Percentiles rank a stretch among this genome's conserved stretches.
Conservation (phyloP, 2,888 invertebrate genomes). For the Strigamia crassipes region DNA sequence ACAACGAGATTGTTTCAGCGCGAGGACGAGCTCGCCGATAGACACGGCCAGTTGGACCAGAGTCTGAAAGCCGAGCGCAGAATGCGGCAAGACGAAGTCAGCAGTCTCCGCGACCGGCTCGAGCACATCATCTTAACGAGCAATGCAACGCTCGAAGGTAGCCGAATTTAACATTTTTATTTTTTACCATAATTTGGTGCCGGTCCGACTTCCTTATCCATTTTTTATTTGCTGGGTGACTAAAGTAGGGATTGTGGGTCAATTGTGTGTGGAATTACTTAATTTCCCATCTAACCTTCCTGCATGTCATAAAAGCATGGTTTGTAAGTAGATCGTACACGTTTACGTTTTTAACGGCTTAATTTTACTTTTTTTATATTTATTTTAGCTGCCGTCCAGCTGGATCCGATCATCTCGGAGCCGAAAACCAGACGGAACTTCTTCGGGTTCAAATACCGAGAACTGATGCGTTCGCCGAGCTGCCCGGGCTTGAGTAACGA, state of each 20-base stretch:
- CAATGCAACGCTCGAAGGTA: slow-evolving; percentile 34
- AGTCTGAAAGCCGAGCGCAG: slow-evolving; percentile 54
- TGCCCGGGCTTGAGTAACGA: slow-evolving; percentile 43
- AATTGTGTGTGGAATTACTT: neutral
- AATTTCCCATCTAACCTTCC: neutral
- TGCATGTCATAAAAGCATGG: neutral
- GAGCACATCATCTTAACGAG: slow-evolving; percentile 56
- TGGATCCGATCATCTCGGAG: slow-evolving; percentile 17
- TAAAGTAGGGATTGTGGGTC: neutral
- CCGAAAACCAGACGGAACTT: slow-evolving; percentile 24
- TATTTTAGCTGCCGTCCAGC: neutral
- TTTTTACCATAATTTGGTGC: no score
- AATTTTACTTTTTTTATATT: no score
- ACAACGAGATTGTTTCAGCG: slow-evolving; percentile 66
- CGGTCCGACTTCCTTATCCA: neutral
- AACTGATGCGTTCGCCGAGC: slow-evolving; percentile 45
- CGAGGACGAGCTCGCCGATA: slow-evolving; percentile 63
- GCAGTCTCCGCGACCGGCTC: slow-evolving; percentile 63
- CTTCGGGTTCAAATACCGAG: neutral
- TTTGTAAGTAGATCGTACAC: neutral
- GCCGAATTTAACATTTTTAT: neutral
- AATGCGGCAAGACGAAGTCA: slow-evolving; percentile 53
- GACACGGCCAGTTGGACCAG: slow-evolving; percentile 54
- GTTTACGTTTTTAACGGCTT: neutral
- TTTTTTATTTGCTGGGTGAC: neutral